phyloP scores from a whole-genome alignment of 1,140 invertebrate genomes.

The Argopecten irradians region DNA sequence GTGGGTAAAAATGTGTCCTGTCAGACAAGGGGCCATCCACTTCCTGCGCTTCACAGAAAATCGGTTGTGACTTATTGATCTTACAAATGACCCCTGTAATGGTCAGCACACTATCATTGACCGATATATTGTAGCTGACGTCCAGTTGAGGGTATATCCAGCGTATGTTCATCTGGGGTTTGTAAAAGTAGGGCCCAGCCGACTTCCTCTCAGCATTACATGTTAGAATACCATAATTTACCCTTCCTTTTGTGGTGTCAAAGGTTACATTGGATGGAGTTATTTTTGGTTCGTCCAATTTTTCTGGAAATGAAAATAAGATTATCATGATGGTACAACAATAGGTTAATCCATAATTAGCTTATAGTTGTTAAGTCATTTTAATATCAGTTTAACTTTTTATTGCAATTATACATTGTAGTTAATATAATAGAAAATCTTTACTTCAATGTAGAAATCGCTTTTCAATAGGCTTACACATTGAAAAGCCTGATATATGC shows the following conservation, averaged over 20 bases:
- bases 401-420: no score
- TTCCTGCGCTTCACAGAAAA: conserved; percentile 35
- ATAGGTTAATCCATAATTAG: no score
- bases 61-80: conserved; percentile 28
- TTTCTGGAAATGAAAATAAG: conserved; percentile 28
- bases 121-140: conserved; percentile 27
- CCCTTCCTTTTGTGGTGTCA: not conserved
- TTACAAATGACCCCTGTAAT: conserved; percentile 1
- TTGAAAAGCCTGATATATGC: no score
- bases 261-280: not conserved
- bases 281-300: conserved; percentile 32
- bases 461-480: no score
- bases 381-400: no score
- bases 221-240: not conserved
- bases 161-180: not conserved
- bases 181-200: conserved; percentile 1
- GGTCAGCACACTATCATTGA: conserved; percentile 18
- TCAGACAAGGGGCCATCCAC: conserved; percentile 25
- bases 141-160: conserved; percentile 33
- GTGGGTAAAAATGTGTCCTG: conserved; percentile 37
- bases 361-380: no score
- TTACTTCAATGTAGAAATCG: no score
- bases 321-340: no score
- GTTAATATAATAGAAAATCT: no score
- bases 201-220: conserved; percentile 18